phyloP scores from a whole-genome alignment of 2,888 invertebrate species.

The Unio pictorum region DNA sequence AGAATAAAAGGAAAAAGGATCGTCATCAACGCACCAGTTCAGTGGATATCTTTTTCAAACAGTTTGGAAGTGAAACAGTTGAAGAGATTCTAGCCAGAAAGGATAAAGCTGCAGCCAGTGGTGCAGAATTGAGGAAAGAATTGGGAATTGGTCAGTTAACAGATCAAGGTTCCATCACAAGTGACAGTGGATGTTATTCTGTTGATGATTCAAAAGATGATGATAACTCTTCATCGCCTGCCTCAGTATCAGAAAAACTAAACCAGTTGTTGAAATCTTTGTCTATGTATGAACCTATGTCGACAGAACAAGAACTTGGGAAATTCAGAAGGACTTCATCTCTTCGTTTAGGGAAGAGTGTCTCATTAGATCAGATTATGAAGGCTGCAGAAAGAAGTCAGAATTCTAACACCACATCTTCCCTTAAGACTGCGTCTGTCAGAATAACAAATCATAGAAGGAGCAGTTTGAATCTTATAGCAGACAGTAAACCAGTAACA shows the following conservation, averaged over 20 bases:
- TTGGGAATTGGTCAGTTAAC: too few species aligned
- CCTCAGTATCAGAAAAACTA: conserved; percentile 60
- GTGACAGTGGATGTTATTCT: too few species aligned
- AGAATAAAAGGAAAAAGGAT: conserved; percentile 28
- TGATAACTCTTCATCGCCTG: conserved; percentile 46
- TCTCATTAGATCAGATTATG: conserved; percentile 22
- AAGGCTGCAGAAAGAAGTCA: too few species aligned
- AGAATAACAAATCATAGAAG: conserved; percentile 1
- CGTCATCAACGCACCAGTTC: conserved; percentile 47
- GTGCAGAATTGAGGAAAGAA: too few species aligned
- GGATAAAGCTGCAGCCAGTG: too few species aligned
- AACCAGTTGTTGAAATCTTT: conserved; percentile 55
- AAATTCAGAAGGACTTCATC: conserved; percentile 43
- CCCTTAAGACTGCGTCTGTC: neutral
- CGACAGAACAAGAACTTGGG: conserved; percentile 21
- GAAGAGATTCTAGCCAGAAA: neutral
- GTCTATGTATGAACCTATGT: conserved; percentile 33
- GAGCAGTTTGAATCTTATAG: conserved; percentile 3
- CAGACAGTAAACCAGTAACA: neutral
- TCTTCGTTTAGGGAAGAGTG: conserved; percentile 29
- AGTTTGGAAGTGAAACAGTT: conserved; percentile 17
- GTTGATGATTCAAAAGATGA: conserved; percentile 1
- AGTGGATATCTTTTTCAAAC: conserved; percentile 33
- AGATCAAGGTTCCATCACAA: too few species aligned
- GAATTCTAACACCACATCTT: too few species aligned